These are phyloP conservation scores for Leptodactylus fuscus DNA, from an alignment of 2,113 vertebrate species.

Conservation along the genomic window DNA sequence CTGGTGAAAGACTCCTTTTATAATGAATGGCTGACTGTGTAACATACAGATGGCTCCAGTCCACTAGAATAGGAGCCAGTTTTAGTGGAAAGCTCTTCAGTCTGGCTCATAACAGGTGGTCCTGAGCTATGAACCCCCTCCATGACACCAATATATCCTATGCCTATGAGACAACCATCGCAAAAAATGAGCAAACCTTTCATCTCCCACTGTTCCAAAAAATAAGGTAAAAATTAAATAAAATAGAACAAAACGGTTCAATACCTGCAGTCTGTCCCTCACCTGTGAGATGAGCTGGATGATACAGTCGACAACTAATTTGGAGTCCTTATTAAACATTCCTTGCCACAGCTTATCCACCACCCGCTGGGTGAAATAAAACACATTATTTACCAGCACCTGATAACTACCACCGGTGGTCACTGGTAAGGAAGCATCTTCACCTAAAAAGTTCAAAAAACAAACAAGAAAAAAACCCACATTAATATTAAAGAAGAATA, in stretches of 20 bases:
- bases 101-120: no score
- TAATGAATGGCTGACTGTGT: no score
- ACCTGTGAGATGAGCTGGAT: conserved; percentile 98
- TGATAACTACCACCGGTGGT: conserved; percentile 94
- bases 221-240: neutral
- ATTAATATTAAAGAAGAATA: neutral
- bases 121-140: no score
- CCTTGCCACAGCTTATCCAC: conserved; percentile 99
- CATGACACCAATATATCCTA: no score
- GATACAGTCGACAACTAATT: conserved; percentile 97
- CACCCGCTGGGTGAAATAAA: conserved; percentile 96
- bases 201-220: neutral
- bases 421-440: conserved; percentile 94
- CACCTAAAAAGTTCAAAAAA: conserved; percentile 84
- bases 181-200: no score
- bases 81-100: no score
- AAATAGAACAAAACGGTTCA: neutral
- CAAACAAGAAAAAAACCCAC: conserved; percentile 13
- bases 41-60: no score
- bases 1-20: no score
- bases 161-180: no score
- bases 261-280: conserved; percentile 56
- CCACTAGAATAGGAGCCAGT: no score
- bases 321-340: conserved; percentile 99
- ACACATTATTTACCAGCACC: conserved; percentile 96